Evolutionary conservation across 2,797 vertebrate genomes (phyloP).

Genomic region (Falco columbarius): DNA sequence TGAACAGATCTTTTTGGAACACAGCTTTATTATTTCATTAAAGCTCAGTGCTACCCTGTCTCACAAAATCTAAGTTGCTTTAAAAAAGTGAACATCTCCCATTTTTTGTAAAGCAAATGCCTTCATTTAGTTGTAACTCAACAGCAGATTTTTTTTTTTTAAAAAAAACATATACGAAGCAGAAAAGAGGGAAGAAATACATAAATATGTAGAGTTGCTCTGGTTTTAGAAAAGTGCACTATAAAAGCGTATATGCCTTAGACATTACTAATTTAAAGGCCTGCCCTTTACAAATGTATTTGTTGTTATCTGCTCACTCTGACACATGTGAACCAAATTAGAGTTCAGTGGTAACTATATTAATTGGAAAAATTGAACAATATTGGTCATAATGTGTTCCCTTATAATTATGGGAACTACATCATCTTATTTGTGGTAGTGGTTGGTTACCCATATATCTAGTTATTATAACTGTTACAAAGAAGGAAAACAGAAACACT

Average conservation of each 20-base stretch:
- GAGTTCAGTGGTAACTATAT: not conserved
- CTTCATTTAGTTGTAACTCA: not conserved
- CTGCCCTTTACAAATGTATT: not conserved
- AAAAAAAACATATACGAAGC: not conserved
- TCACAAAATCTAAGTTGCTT: not conserved
- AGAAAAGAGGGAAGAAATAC: not conserved
- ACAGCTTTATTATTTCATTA: not conserved
- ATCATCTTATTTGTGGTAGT: not conserved
- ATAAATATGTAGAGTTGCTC: not conserved
- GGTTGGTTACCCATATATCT: not conserved
- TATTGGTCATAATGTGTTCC: not conserved
- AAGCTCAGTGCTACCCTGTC: not conserved
- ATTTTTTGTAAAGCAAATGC: not conserved
- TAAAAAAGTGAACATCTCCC: not conserved
- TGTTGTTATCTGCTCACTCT: not conserved
- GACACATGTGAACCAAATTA: not conserved
- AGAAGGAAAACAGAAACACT: not conserved
- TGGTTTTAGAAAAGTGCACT: not conserved
- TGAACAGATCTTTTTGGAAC: not conserved
- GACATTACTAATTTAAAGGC: not conserved
- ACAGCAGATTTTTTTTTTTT: not conserved
- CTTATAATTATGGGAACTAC: not conserved
- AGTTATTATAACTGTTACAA: not conserved
- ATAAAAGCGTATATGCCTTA: not conserved
- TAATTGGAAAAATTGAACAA: constrained; percentile 3